phyloP scores from a whole-genome alignment of 2,113 vertebrate species.

The Petromus typicus region DNA sequence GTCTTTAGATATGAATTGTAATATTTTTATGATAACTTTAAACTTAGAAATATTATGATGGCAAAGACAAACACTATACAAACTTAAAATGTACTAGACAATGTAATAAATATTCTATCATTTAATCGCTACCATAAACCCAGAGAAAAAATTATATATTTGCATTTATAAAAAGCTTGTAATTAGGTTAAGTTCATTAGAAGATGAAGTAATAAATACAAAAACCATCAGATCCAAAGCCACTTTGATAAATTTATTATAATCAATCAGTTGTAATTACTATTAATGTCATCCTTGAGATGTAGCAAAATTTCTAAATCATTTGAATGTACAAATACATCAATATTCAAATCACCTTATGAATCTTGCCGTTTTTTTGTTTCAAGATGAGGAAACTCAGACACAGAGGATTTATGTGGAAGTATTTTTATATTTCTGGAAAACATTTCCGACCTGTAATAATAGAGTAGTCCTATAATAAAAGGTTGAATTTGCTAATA shows the following conservation, averaged over 20 bases:
- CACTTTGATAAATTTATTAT: not conserved
- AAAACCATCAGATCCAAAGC: not conserved
- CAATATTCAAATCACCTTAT: not conserved
- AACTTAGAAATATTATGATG: not conserved
- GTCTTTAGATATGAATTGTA: not conserved
- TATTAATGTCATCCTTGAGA: not conserved
- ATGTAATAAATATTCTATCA: not conserved
- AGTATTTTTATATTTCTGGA: not conserved
- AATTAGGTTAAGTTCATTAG: not conserved
- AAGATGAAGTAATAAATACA: not conserved
- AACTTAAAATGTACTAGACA: not conserved
- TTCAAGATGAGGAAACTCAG: slow-evolving; percentile 3
- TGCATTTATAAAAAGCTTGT: not conserved
- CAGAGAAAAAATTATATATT: not conserved
- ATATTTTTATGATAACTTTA: not conserved
- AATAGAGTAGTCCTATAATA: not conserved
- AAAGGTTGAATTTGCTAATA: not conserved
- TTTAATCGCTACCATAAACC: not conserved
- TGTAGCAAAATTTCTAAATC: not conserved
- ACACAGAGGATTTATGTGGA: not conserved
- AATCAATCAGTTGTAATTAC: not conserved
- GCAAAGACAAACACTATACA: not conserved
- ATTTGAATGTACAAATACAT: not conserved
- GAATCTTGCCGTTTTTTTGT: not conserved
- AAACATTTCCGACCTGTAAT: not conserved